A percentile compares a stretch with the other conserved stretches of the same genome.
Evolutionary conservation across 2,797 vertebrate species (phyloP).

Genomic region (Sciurus vulgaris): DNA sequence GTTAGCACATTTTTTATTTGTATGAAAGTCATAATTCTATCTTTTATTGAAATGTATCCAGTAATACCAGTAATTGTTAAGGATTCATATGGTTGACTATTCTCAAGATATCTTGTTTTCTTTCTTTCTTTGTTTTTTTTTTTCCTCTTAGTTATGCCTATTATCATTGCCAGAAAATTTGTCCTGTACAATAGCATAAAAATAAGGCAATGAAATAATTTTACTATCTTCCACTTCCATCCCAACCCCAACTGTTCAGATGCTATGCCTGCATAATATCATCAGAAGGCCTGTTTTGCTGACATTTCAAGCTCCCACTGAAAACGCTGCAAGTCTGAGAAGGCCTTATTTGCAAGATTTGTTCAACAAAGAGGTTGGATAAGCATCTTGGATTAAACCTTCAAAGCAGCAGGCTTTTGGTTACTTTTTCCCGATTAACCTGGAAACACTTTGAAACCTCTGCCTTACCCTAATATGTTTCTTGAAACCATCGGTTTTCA

Average conservation of each 20-base stretch:
- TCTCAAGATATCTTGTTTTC: slow-evolving; percentile 20
- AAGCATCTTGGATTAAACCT: slow-evolving; percentile 79
- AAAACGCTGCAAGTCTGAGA: slow-evolving; percentile 64
- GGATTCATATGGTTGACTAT: background rate
- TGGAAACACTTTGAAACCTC: slow-evolving; percentile 65
- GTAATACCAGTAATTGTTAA: slow-evolving; percentile 1
- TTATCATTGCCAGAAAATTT: slow-evolving; percentile 17
- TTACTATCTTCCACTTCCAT: slow-evolving; percentile 49
- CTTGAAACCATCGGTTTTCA: slow-evolving; percentile 59
- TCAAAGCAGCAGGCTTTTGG: slow-evolving; percentile 70
- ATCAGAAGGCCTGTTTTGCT: slow-evolving; percentile 60
- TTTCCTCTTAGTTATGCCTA: background rate
- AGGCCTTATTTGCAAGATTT: slow-evolving; percentile 76
- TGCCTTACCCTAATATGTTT: slow-evolving; percentile 65
- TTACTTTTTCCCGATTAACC: slow-evolving; percentile 67
- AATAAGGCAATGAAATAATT: background rate
- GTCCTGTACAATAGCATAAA: background rate
- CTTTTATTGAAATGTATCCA: slow-evolving; percentile 15
- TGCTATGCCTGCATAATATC: background rate
- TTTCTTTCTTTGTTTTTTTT: slow-evolving; percentile 51
- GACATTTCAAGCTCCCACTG: slow-evolving; percentile 74
- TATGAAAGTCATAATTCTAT: background rate
- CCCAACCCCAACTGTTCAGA: slow-evolving; percentile 45
- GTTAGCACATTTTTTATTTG: background rate
- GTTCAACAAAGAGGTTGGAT: slow-evolving; percentile 74